Percentiles rank a stretch among this genome's conserved stretches.
phyloP scores from a whole-genome alignment of 2,797 vertebrate species.

The Macroramphosus scolopax region DNA sequence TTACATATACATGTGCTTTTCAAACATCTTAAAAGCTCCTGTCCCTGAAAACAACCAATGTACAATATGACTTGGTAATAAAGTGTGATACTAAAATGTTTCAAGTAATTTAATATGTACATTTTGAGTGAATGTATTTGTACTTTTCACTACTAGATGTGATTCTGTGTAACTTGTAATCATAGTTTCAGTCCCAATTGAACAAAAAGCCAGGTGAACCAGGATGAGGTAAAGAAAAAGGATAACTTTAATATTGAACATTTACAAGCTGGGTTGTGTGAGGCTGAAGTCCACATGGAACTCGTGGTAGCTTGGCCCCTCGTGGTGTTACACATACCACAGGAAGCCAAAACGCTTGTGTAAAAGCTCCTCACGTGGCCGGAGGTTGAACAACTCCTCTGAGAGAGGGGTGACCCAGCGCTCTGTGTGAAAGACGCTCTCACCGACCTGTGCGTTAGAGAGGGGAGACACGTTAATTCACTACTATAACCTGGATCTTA shows the following conservation, averaged over 20 bases:
- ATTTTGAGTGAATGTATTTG: too few relatives aligned
- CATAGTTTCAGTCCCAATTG: too few relatives aligned
- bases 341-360: constrained; percentile 76
- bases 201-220: not conserved
- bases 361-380: constrained; percentile 68
- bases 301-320: not conserved
- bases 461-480: not conserved
- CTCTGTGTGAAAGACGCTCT: constrained; percentile 83
- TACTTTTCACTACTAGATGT: too few relatives aligned
- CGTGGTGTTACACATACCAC: constrained; percentile 70
- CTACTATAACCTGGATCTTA: too few relatives aligned
- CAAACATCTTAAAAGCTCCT: too few relatives aligned
- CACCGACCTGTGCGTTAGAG: constrained; percentile 79
- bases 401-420: constrained; percentile 83
- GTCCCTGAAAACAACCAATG: too few relatives aligned
- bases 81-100: too few relatives aligned
- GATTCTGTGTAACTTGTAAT: too few relatives aligned
- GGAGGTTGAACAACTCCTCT: constrained; percentile 84
- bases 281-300: constrained; percentile 9
- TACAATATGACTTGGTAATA: too few relatives aligned
- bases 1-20: too few relatives aligned
- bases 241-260: constrained; percentile 76
- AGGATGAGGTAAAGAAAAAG: constrained; percentile 62
- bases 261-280: constrained; percentile 67
- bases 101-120: too few relatives aligned